phyloP scores from a whole-genome alignment of 2,113 vertebrate species.

The Prolemur simus region DNA sequence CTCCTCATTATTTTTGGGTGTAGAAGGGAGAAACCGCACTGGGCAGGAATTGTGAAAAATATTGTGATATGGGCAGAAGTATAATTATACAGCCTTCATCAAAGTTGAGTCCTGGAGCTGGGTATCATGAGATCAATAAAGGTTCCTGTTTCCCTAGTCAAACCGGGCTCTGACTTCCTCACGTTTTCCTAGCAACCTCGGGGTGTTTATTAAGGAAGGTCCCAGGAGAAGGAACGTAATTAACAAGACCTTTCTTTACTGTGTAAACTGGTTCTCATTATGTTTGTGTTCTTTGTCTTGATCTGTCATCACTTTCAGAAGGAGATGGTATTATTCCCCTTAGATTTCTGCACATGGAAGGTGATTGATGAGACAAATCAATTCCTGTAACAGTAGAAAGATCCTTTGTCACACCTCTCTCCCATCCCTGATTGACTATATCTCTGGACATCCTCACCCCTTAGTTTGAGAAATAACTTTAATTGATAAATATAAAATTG shows the following conservation, averaged over 20 bases:
- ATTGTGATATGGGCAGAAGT: neutral
- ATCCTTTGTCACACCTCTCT: neutral
- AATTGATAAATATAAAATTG: conserved; percentile 21
- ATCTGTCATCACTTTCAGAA: neutral
- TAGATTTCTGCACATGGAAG: neutral
- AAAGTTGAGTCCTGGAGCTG: neutral
- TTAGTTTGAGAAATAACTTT: conserved; percentile 45
- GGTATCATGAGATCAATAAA: neutral
- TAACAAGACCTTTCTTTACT: conserved; percentile 11
- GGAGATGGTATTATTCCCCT: neutral
- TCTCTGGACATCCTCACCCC: neutral
- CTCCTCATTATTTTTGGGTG: neutral
- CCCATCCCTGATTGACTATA: neutral
- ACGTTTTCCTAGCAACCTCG: neutral
- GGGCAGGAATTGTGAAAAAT: neutral
- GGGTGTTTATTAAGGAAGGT: conserved; percentile 26
- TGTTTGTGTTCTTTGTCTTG: neutral
- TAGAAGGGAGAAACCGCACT: neutral
- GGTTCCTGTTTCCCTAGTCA: neutral
- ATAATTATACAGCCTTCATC: neutral
- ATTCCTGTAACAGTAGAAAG: neutral
- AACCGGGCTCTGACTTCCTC: neutral
- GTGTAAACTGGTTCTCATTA: neutral
- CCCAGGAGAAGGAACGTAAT: neutral
- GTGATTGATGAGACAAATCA: conserved; percentile 22